Conservation (phyloP, 1,140 invertebrate species). For the Leptinotarsa texana region DNA sequence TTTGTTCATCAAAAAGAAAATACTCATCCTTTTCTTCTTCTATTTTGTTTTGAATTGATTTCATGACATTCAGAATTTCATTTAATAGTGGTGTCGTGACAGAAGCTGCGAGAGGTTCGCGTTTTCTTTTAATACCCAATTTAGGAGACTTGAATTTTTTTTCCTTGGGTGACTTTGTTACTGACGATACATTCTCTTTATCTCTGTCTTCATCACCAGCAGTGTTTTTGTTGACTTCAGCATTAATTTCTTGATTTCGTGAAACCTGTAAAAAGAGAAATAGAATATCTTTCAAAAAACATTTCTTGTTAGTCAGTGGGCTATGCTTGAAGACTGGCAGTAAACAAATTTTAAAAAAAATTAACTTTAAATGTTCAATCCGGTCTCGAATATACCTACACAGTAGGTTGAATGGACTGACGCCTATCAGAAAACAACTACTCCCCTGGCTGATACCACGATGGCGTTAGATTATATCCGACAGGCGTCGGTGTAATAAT, state of each 20-base stretch:
- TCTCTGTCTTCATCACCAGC: background rate
- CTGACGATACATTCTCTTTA: background rate
- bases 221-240: background rate
- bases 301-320: too few relatives aligned
- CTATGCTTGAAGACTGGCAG: too few relatives aligned
- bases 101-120: background rate
- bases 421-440: too few relatives aligned
- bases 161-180: background rate
- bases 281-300: background rate
- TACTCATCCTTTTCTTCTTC: background rate
- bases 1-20: background rate
- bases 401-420: too few relatives aligned
- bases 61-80: background rate
- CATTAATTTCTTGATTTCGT: background rate
- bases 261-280: slow-evolving; percentile 3
- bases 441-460: too few relatives aligned
- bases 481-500: too few relatives aligned
- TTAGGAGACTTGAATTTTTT: background rate
- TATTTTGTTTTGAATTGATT: slow-evolving; percentile 10
- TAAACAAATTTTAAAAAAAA: too few relatives aligned
- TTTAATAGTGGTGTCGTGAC: background rate
- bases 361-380: too few relatives aligned
- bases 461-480: too few relatives aligned
- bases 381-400: too few relatives aligned
- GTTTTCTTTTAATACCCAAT: background rate